Base-by-base conservation (phyloP, 2,113 vertebrate genomes). In the Tetraodon nigroviridis region DNA sequence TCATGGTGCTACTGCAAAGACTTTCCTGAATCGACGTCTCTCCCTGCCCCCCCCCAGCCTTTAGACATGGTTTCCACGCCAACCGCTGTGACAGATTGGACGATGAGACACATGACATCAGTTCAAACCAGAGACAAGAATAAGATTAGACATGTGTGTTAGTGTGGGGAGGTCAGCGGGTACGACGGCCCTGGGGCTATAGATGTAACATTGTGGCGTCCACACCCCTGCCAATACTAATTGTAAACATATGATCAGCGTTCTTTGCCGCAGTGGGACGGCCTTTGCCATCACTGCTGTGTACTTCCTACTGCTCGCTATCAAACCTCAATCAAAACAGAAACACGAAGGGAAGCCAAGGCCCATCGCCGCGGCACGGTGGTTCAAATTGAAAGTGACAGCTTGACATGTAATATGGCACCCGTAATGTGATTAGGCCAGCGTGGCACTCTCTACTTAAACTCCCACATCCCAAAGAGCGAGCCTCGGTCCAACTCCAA, bases 391-490 rank as follows among this genome's bases (percentile, higher is more conserved):
- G 89, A 87, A 91, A 90, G 88, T 89, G 91, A 91, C 89, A 90
- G 87, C 81, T 88, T 91, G 90, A 91, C 90, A 91, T 87, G 84
- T 89, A 90, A 88, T 90, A 90, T 90, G 87, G 88, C 89, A 90
- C 80, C 83, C 69, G 61, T 90, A 91, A 91, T 90, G 86, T 90
- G 90, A 91, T 92, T 90, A 91, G 82, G 84, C 86, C 85, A 82
- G 80, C 70, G 78, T 85, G 87, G 79, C 76, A 78, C 78, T 86
- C 77, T 83, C 73, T 76, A 78, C 74, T 81, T 79, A 82, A 85
- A 84, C 83, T 88, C 82, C 75, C 87, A 85, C 86, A 85, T 83
- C 83, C 81, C 85, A 52, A 73, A 82, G 78, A 88, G 73, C 74
- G 71, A 83, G 78, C 67, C 76, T 80, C 76, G 64, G 69, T 82